Conservation (phyloP, 2,113 vertebrate genomes). For the Capreolus pygargus region DNA sequence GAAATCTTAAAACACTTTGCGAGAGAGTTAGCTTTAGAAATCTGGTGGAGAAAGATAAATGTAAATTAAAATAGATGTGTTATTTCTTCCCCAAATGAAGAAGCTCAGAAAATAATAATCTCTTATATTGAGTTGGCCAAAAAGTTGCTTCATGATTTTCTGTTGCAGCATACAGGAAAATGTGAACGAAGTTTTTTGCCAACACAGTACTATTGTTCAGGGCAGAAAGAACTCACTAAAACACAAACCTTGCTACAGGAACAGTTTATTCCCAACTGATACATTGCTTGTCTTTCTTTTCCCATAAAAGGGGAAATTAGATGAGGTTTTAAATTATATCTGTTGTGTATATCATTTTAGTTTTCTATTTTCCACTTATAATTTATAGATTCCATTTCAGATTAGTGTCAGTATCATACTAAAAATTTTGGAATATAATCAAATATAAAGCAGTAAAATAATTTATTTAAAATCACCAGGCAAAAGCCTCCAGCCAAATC, state of each 20-base stretch:
- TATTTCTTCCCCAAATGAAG: neutral
- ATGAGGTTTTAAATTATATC: neutral
- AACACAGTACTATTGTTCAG: neutral
- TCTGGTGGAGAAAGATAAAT: neutral
- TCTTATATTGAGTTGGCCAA: neutral
- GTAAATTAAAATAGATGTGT: neutral
- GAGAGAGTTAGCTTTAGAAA: neutral
- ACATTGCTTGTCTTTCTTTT: neutral
- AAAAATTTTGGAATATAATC: neutral
- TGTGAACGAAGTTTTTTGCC: neutral
- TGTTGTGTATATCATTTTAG: neutral
- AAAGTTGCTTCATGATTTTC: neutral
- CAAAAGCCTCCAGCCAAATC: neutral
- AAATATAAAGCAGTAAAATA: neutral
- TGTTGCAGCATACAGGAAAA: neutral
- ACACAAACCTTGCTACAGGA: neutral
- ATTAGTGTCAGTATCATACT: neutral
- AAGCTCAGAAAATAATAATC: neutral
- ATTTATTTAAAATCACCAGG: slow-evolving; percentile 9
- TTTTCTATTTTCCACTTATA: neutral
- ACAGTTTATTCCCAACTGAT: neutral
- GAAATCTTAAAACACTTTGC: neutral
- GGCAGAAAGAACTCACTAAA: neutral
- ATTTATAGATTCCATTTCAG: neutral
- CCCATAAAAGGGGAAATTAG: neutral